Conservation (phyloP, 1,140 invertebrate genomes). For the Tribolium castaneum region DNA sequence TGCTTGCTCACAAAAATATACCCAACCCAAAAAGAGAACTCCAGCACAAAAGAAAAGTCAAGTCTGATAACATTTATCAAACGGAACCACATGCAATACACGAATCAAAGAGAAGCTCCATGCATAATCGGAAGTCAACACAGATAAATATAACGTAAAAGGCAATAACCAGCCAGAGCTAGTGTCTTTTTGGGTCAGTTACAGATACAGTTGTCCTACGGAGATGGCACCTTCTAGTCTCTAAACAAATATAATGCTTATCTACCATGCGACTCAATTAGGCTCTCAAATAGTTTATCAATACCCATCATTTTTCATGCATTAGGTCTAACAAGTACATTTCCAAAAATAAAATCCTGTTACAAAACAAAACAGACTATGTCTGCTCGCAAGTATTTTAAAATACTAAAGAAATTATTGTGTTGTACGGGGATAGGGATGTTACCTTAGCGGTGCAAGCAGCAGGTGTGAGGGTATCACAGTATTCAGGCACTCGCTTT, state of each 20-base stretch:
- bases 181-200: constrained; percentile 63
- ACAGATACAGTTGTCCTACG: constrained; percentile 58
- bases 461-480: constrained; percentile 63
- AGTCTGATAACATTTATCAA: constrained; percentile 32
- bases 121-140: constrained; percentile 39
- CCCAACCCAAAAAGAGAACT: constrained; percentile 57
- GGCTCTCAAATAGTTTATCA: constrained; percentile 53
- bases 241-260: constrained; percentile 59
- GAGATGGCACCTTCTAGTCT: constrained; percentile 59
- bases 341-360: constrained; percentile 35
- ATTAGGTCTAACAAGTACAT: constrained; percentile 48
- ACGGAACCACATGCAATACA: constrained; percentile 45
- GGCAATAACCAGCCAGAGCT: constrained; percentile 22
- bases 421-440: constrained; percentile 46
- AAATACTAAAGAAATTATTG: constrained; percentile 43
- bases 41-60: constrained; percentile 12
- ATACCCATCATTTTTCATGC: constrained; percentile 46
- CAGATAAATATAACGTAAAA: constrained; percentile 16
- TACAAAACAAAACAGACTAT: constrained; percentile 44
- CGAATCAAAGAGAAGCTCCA: constrained; percentile 49
- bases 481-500: constrained; percentile 63
- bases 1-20: constrained; percentile 26
- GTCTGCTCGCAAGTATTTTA: constrained; percentile 44
- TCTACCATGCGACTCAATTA: constrained; percentile 61
- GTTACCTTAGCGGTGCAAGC: constrained; percentile 57